phyloP scores from a whole-genome alignment of 2,797 vertebrate species.

The Crenuchus spilurus region DNA sequence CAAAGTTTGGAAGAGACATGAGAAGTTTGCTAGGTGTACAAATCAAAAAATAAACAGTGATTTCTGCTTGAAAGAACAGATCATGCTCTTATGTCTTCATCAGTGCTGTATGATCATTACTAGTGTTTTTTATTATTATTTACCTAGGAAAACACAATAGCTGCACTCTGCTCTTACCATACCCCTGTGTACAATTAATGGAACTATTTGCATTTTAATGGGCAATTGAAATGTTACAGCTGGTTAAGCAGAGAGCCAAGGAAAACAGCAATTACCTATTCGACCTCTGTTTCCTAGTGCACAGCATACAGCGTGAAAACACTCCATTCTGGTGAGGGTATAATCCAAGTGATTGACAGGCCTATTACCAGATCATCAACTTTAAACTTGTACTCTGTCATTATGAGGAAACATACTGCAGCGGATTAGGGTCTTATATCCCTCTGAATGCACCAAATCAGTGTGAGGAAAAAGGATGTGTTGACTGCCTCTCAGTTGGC shows the following conservation, averaged over 20 bases:
- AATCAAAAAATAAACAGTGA: not conserved
- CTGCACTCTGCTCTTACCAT: conserved; percentile 60
- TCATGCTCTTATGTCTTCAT: not conserved
- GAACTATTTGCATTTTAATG: conserved; percentile 77
- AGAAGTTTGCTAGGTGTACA: no score
- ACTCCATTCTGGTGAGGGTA: conserved; percentile 37
- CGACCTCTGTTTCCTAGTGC: conserved; percentile 47
- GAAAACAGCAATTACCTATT: conserved; percentile 62
- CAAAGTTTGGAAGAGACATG: no score
- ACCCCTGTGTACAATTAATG: conserved; percentile 68
- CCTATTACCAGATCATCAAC: conserved; percentile 48
- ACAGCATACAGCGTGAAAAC: conserved; percentile 51
- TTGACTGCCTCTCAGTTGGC: conserved; percentile 6
- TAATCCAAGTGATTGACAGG: conserved; percentile 46
- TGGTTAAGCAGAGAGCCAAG: conserved; percentile 66
- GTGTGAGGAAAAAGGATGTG: not conserved
- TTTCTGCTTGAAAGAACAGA: not conserved
- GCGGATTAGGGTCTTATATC: conserved; percentile 15
- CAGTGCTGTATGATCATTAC: conserved; percentile 5
- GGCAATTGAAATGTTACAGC: conserved; percentile 65
- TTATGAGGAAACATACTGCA: conserved; percentile 39
- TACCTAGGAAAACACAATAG: conserved; percentile 66
- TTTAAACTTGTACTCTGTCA: conserved; percentile 46
- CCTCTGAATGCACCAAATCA: not conserved
- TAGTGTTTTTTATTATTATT: conserved; percentile 54